Conservation (phyloP, 2,888 invertebrate species). For the Folsomia manolachei region DNA sequence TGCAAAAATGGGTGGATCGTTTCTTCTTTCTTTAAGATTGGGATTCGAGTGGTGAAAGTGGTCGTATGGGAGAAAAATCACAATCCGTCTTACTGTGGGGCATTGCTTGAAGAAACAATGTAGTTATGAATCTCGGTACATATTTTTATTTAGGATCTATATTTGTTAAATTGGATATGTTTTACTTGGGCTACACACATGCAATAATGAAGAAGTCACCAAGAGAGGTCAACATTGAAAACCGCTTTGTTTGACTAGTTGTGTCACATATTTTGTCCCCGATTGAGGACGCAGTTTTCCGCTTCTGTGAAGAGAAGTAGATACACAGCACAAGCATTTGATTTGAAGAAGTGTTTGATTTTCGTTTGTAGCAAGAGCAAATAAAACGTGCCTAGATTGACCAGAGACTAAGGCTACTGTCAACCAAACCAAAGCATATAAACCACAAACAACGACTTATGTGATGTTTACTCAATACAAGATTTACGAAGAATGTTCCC, state of each 20-base stretch:
- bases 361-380: background rate
- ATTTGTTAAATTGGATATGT: too few relatives aligned
- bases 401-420: background rate
- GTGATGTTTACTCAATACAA: background rate
- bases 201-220: background rate
- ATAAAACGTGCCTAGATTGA: constrained; percentile 5
- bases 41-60: background rate
- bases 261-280: background rate
- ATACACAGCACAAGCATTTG: background rate
- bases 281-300: background rate
- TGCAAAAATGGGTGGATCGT: too few relatives aligned
- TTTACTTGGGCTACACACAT: background rate
- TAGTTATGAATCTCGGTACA: too few relatives aligned
- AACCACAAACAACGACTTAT: constrained; percentile 1
- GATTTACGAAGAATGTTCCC: background rate
- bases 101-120: too few relatives aligned
- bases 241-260: background rate
- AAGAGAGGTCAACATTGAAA: background rate
- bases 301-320: background rate
- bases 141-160: too few relatives aligned
- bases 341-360: background rate
- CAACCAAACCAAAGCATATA: background rate
- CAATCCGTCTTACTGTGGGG: background rate
- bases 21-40: background rate
- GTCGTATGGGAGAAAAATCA: background rate